Percentiles rank a stretch among this genome's conserved stretches.
phyloP scores from a whole-genome alignment of 1,140 invertebrate species.

The Drosophila nikananu region DNA sequence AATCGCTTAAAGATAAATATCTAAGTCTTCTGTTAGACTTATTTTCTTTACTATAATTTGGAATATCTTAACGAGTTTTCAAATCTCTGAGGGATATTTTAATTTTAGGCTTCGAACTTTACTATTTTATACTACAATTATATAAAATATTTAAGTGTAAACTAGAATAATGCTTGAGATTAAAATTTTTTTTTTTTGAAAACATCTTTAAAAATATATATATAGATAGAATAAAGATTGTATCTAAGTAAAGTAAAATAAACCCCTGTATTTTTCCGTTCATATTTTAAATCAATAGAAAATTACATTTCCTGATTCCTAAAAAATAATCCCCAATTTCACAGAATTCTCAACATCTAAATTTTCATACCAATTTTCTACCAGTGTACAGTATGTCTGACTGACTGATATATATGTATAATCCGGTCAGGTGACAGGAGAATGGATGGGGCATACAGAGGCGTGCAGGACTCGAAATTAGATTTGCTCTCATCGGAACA shows the following conservation, averaged over 20 bases:
- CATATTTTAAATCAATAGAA: not conserved
- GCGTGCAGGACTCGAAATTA: slow-evolving; percentile 51
- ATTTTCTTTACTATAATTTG: no score
- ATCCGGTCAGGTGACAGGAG: slow-evolving; percentile 5
- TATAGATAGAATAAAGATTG: not conserved
- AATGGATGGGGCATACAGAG: slow-evolving; percentile 5
- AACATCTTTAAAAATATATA: not conserved
- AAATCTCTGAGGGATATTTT: no score
- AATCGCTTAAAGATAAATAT: not conserved
- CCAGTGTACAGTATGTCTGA: slow-evolving; percentile 6
- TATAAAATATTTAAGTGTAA: no score
- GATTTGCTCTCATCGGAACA: slow-evolving; percentile 33
- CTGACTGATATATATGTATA: slow-evolving; percentile 15
- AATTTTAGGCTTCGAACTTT: no score
- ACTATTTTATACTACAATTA: no score
- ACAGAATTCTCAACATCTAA: not conserved
- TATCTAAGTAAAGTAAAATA: not conserved
- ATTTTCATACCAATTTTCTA: not conserved
- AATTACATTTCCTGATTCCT: not conserved
- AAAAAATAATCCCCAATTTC: not conserved
- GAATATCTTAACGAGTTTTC: no score
- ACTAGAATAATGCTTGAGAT: no score
- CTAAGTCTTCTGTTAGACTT: not conserved
- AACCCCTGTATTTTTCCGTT: not conserved
- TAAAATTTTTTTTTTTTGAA: no score